phyloP scores from a whole-genome alignment of 2,888 invertebrate genomes.

The Copidosoma aretas region DNA sequence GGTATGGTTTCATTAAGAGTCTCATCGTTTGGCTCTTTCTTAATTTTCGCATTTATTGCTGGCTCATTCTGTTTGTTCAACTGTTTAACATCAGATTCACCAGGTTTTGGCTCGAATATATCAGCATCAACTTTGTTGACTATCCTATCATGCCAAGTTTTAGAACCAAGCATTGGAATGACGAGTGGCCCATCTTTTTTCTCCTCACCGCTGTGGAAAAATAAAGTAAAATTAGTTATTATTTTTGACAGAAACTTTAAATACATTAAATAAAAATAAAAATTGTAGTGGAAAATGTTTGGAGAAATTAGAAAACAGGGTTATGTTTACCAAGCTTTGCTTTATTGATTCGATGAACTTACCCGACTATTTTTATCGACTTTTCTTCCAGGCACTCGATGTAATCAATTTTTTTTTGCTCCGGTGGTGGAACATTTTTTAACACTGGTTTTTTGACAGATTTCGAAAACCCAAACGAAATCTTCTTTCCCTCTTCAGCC shows the following conservation, averaged over 20 bases:
- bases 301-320: background rate
- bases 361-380: slow-evolving; percentile 78
- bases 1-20: slow-evolving; percentile 40
- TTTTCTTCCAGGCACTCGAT: slow-evolving; percentile 81
- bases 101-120: slow-evolving; percentile 54
- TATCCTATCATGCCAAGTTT: slow-evolving; percentile 58
- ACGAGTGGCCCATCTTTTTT: slow-evolving; percentile 67
- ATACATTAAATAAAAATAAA: background rate
- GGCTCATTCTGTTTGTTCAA: slow-evolving; percentile 3
- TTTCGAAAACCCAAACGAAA: slow-evolving; percentile 83
- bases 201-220: slow-evolving; percentile 64
- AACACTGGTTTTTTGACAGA: slow-evolving; percentile 66
- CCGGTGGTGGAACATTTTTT: slow-evolving; percentile 55
- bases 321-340: background rate
- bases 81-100: background rate
- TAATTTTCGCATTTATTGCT: slow-evolving; percentile 34
- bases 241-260: background rate
- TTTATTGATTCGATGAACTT: slow-evolving; percentile 39
- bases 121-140: slow-evolving; percentile 65
- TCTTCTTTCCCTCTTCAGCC: slow-evolving; percentile 71
- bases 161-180: slow-evolving; percentile 68
- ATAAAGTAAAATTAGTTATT: slow-evolving; percentile 25
- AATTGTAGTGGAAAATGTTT: background rate
- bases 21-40: slow-evolving; percentile 41
- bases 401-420: slow-evolving; percentile 70